Conservation (phyloP, 2,113 vertebrate genomes). For the zebrafish (Danio rerio) region GRCz12tu NC_133185.1:26967001-26967500, state of each 20-base stretch:
- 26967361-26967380: slow-evolving; percentile 51
- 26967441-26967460: slow-evolving; percentile 55
- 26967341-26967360: slow-evolving; percentile 45
- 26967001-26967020: slow-evolving; percentile 10
- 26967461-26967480: slow-evolving; percentile 49
- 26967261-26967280: slow-evolving; percentile 51
- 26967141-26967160: slow-evolving; percentile 44
- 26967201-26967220: slow-evolving; percentile 43
- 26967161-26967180: slow-evolving; percentile 56
- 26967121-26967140: slow-evolving; percentile 49
- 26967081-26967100: slow-evolving; percentile 12
- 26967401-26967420: slow-evolving; percentile 49
- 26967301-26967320: slow-evolving; percentile 40
- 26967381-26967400: slow-evolving; percentile 58
- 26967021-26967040: neutral
- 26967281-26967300: slow-evolving; percentile 48
- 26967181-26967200: slow-evolving; percentile 64
- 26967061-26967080: neutral
- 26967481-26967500: slow-evolving; percentile 59
- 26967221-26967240: slow-evolving; percentile 53
- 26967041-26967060: neutral
- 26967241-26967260: slow-evolving; percentile 55
- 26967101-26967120: slow-evolving; percentile 56
- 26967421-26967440: slow-evolving; percentile 60
- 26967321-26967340: slow-evolving; percentile 44